phyloP scores from a whole-genome alignment of 2,113 vertebrate genomes.

The Pteruthius melanotis region DNA sequence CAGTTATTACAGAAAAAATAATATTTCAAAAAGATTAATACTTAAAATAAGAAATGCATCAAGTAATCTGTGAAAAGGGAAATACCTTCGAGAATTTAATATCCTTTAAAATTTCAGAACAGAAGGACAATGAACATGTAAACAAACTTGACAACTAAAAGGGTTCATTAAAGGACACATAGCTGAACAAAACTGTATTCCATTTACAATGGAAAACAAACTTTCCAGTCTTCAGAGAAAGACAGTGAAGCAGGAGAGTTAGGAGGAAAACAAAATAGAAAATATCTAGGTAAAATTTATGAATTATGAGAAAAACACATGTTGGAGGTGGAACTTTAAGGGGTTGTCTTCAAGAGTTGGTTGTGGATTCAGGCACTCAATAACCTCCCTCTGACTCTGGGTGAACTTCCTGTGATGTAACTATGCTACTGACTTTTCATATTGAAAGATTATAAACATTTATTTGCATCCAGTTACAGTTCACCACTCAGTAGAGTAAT shows the following conservation, averaged over 20 bases:
- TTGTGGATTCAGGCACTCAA: neutral
- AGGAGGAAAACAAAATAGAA: accelerated
- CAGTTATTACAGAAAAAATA: neutral
- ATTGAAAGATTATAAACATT: neutral
- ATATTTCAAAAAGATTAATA: neutral
- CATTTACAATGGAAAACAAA: neutral
- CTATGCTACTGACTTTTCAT: neutral
- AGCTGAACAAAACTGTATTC: neutral
- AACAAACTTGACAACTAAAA: neutral
- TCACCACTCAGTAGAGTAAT: neutral
- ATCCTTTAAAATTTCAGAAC: neutral
- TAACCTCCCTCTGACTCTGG: neutral
- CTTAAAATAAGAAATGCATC: neutral
- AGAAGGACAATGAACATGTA: neutral
- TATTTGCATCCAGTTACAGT: neutral
- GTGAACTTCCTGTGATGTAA: neutral
- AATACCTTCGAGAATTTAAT: neutral
- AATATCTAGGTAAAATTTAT: neutral
- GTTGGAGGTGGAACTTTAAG: neutral
- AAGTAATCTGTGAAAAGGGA: neutral
- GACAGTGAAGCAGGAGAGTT: neutral
- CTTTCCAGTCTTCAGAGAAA: neutral
- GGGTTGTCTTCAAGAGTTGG: neutral
- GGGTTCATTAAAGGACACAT: neutral
- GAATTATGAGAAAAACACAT: neutral